Percentiles rank a stretch among this genome's conserved stretches.
These are phyloP conservation scores for Ochropleura plecta DNA, from an alignment of 2,888 invertebrate genomes.

Conservation along the genomic window DNA sequence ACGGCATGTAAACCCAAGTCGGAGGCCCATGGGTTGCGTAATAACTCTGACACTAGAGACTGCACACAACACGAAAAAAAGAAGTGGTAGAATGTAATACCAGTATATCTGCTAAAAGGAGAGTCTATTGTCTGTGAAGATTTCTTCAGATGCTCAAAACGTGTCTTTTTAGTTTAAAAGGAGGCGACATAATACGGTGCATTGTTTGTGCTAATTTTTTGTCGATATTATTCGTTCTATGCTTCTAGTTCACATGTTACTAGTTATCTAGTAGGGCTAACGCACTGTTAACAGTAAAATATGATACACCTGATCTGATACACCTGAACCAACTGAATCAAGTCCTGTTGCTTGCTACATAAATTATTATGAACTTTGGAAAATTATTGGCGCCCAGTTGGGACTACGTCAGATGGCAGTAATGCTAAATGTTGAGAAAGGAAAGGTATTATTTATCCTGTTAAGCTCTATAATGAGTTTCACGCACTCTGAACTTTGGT, in stretches of 20 bases:
- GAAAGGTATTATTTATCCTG: background rate
- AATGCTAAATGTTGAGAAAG: background rate
- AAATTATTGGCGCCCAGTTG: conserved; percentile 39
- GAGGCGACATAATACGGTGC: too few relatives aligned
- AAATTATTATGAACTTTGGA: background rate
- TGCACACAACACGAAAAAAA: too few relatives aligned
- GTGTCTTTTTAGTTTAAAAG: background rate
- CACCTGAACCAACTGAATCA: background rate
- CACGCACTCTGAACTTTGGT: background rate
- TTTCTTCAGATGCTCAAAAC: too few relatives aligned
- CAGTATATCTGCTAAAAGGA: too few relatives aligned
- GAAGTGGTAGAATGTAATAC: too few relatives aligned
- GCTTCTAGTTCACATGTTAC: background rate
- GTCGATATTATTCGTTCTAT: background rate
- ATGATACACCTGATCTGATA: too few relatives aligned
- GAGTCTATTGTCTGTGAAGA: too few relatives aligned
- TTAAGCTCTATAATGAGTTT: background rate
- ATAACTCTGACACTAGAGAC: too few relatives aligned
- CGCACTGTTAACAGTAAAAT: background rate
- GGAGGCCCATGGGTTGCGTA: too few relatives aligned
- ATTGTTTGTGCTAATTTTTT: background rate
- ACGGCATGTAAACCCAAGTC: too few relatives aligned
- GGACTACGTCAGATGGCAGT: background rate
- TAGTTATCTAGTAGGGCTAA: background rate
- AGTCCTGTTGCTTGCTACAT: background rate